Conservation (phyloP, 2,113 vertebrate genomes). For the Zosterops japonicus region DNA sequence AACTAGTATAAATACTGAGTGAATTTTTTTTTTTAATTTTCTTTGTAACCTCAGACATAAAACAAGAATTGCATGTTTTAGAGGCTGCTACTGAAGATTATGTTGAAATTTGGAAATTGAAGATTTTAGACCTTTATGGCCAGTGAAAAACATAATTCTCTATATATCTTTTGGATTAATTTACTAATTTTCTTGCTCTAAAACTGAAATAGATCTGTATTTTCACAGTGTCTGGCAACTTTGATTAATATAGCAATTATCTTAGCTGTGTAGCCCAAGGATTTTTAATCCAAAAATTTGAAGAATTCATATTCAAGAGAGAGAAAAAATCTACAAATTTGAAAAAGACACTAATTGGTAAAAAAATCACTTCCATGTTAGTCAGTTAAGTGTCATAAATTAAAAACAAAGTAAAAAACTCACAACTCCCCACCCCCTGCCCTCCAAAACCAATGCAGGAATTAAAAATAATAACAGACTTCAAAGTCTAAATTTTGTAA, state of each 20-base stretch:
- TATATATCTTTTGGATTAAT: background rate
- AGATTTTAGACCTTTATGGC: background rate
- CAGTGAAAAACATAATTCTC: background rate
- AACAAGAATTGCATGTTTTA: background rate
- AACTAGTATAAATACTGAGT: constrained; percentile 40
- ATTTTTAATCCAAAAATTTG: background rate
- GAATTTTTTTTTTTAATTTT: background rate
- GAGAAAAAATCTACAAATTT: background rate
- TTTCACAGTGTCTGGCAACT: background rate
- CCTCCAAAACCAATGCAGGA: background rate
- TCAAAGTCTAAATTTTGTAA: background rate
- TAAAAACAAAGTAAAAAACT: background rate
- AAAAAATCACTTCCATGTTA: background rate
- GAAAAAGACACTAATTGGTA: background rate
- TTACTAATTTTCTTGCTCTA: background rate
- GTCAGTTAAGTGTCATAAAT: background rate
- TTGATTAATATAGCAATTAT: background rate
- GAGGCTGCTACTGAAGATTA: background rate
- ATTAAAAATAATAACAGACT: background rate
- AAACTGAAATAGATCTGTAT: background rate
- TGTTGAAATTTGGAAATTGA: background rate
- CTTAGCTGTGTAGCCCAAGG: background rate
- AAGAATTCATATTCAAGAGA: background rate
- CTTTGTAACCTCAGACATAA: background rate
- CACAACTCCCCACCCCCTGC: fast-evolving